Evolutionary conservation across 2,797 vertebrate species (phyloP), one percentile per base, ranked within the genome.

Genomic region (Podargus strigoides): DNA sequence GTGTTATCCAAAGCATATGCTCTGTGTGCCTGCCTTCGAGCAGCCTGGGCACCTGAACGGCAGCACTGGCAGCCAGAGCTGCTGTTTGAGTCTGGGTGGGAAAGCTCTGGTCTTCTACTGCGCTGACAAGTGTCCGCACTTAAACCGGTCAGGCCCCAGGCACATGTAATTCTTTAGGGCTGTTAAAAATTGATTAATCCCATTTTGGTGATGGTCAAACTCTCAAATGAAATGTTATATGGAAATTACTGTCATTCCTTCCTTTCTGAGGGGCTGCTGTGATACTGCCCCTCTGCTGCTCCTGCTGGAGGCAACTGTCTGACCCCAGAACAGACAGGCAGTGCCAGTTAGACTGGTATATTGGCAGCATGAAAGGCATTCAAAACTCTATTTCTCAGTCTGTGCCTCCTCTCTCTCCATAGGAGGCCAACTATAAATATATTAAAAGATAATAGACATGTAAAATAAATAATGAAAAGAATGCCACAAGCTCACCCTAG

Each of bases 1-100:
- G 34, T 3, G 1, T 8, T 50, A 4, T 6, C n/a, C 1, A 0
- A 27, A 60, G 74, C 14, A n/a, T 14, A 32, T 0, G 0, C 13
- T 62, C 66, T 0, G 0, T 27, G 18, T 2, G 3, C 28, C 67
- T 20, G 39, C 75, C 34, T 53, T 47, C 3, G 7, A 82, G 70
- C 58, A 60, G 69, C 26, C 4, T 1, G 56, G 66, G 73, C 2
- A 0, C 34, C 10, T 19, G 8, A 81, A 47, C 2, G n/a, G 58
- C 1, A 0, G 26, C 1, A 0, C 23, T 39, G 4, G 23, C 27
- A 24, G 44, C 41, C 56, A 28, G 67, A 75, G 67, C 32, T 28
- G 26, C 67, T 73, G 23, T 44, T 39, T 36, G 22, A 36, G 39
- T 6, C 50, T 12, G 39, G 9, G 11, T 28, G 20, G 62, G n/a